Percentiles rank a stretch among this genome's conserved stretches.
These are phyloP conservation scores for Cottus gobio DNA, from an alignment of 2,113 vertebrate genomes.

Conservation along the genomic window DNA sequence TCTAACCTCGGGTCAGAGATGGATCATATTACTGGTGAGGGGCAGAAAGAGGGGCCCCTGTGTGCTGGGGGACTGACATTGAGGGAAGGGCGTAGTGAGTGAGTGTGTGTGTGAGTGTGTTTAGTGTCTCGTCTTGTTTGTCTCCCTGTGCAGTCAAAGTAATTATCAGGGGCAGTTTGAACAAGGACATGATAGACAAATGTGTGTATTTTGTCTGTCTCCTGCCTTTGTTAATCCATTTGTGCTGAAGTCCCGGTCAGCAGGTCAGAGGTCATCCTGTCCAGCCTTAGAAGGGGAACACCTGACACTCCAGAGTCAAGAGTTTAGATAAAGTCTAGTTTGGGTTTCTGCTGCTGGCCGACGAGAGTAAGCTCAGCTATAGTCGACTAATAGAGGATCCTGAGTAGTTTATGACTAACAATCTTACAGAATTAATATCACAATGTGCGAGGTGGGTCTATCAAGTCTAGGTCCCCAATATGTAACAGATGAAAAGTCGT, in stretches of 20 bases:
- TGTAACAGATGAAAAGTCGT: not conserved
- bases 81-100: slow-evolving; percentile 21
- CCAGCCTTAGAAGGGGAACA: slow-evolving; percentile 35
- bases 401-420: slow-evolving; percentile 2
- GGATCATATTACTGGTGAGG: slow-evolving; percentile 69
- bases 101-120: slow-evolving; percentile 14
- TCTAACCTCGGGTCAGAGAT: slow-evolving; percentile 54
- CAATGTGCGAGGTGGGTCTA: not conserved
- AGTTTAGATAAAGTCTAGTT: slow-evolving; percentile 71
- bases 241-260: slow-evolving; percentile 13
- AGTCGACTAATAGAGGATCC: not conserved
- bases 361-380: not conserved
- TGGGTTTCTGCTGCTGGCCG: slow-evolving; percentile 31
- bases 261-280: slow-evolving; percentile 44
- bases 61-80: slow-evolving; percentile 46
- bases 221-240: slow-evolving; percentile 41
- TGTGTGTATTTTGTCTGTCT: slow-evolving; percentile 27
- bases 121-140: not conserved
- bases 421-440: not conserved
- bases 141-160: slow-evolving; percentile 27
- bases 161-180: slow-evolving; percentile 38
- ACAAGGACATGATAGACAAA: slow-evolving; percentile 33
- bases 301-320: slow-evolving; percentile 63
- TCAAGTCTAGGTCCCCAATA: not conserved
- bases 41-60: slow-evolving; percentile 53